Conservation (phyloP, 2,113 vertebrate genomes). For the Vicugna pacos region DNA sequence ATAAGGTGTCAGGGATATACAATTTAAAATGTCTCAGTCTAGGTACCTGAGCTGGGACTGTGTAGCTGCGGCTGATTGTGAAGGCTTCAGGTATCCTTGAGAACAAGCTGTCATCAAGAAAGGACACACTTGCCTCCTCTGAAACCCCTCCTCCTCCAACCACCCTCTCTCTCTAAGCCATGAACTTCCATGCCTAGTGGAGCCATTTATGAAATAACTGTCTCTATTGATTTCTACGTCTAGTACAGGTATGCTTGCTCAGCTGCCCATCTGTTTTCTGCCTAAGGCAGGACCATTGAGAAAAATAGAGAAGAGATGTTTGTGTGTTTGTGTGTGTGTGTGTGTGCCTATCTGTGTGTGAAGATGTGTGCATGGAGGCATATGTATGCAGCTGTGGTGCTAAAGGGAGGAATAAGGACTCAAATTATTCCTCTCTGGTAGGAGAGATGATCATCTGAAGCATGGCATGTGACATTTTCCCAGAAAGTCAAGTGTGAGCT, state of each 20-base stretch:
- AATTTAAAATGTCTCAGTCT: neutral
- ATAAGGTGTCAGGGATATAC: neutral
- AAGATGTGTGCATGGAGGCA: neutral
- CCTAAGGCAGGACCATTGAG: neutral
- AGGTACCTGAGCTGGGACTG: neutral
- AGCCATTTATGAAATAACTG: constrained; percentile 83
- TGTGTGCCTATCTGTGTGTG: neutral
- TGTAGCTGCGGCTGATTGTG: neutral
- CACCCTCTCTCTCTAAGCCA: constrained; percentile 23
- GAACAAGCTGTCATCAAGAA: neutral
- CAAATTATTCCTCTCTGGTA: neutral
- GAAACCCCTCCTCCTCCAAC: neutral
- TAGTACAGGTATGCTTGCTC: constrained; percentile 74
- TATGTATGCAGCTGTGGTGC: neutral
- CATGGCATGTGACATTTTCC: neutral
- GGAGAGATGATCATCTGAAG: neutral
- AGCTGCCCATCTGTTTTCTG: constrained; percentile 73
- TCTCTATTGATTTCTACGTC: constrained; percentile 83
- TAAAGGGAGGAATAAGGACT: neutral
- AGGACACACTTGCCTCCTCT: neutral
- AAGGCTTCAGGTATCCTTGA: neutral
- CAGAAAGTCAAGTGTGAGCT: neutral
- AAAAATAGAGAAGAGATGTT: constrained; percentile 36
- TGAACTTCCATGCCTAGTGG: constrained; percentile 78
- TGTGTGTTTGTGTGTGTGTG: neutral